Evolutionary conservation across 53 echinoderm and acorn worm species (phyloP).

Genomic region (Arbacia lixula): DNA sequence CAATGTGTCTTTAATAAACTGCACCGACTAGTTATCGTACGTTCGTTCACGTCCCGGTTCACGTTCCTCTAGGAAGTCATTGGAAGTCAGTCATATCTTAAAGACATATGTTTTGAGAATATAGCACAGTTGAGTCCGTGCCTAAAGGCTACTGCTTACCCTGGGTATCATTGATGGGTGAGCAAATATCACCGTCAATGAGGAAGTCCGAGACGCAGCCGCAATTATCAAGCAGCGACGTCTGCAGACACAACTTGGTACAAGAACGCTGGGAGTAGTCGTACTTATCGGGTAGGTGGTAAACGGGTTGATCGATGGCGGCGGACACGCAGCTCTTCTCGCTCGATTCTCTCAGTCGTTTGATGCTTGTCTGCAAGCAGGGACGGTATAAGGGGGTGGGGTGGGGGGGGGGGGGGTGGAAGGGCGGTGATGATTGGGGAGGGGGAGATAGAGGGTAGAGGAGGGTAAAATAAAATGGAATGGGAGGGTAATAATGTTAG

Average conservation of each 20-base stretch:
- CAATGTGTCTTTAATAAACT: too few relatives aligned
- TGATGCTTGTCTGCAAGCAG: not conserved
- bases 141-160: conserved; percentile 1
- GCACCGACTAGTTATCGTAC: too few relatives aligned
- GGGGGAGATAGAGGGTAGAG: too few relatives aligned
- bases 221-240: conserved; percentile 48
- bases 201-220: conserved; percentile 76
- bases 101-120: too few relatives aligned
- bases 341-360: not conserved
- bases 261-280: conserved; percentile 37
- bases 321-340: not conserved
- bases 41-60: too few relatives aligned
- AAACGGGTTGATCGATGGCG: not conserved
- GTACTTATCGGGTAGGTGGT: conserved; percentile 29
- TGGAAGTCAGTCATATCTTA: too few relatives aligned
- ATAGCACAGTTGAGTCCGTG: not conserved
- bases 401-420: not conserved
- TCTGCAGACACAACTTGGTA: conserved; percentile 59
- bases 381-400: not conserved
- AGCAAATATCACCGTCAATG: conserved; percentile 44
- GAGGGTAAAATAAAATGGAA: too few relatives aligned
- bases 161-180: conserved; percentile 2
- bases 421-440: too few relatives aligned
- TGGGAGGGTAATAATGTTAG: too few relatives aligned
- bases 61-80: too few relatives aligned